These are phyloP conservation scores for Pyrgilauda ruficollis DNA, from an alignment of 2,113 vertebrate species.

Conservation along the genomic window DNA sequence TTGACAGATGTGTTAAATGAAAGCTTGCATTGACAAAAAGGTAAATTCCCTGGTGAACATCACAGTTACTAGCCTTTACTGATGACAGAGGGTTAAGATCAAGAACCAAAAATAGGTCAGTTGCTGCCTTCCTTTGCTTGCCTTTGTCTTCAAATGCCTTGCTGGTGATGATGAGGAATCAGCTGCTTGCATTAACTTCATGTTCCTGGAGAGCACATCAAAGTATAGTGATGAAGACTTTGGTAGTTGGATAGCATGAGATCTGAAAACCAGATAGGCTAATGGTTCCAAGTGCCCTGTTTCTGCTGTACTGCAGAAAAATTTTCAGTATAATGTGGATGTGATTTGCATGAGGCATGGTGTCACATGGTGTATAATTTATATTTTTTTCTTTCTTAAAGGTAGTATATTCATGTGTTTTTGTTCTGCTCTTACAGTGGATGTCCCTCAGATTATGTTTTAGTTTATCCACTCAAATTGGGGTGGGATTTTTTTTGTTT, in stretches of 20 bases:
- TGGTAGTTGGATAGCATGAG: background rate
- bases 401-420: background rate
- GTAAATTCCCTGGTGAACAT: background rate
- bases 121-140: background rate
- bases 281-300: background rate
- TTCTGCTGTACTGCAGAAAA: background rate
- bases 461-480: background rate
- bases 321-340: background rate
- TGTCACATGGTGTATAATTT: background rate
- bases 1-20: background rate
- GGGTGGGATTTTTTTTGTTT: background rate
- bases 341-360: background rate
- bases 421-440: background rate
- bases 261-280: background rate
- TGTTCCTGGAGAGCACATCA: accelerated
- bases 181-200: background rate
- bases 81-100: background rate
- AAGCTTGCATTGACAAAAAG: background rate
- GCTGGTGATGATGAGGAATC: background rate
- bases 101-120: background rate
- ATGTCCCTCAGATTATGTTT: background rate
- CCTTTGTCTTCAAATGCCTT: background rate
- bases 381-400: background rate
- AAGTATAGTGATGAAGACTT: background rate
- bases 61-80: background rate